Evolutionary conservation across 92 coral and sea anemone genomes (phyloP).

Genomic region (Actinostola sp.): DNA sequence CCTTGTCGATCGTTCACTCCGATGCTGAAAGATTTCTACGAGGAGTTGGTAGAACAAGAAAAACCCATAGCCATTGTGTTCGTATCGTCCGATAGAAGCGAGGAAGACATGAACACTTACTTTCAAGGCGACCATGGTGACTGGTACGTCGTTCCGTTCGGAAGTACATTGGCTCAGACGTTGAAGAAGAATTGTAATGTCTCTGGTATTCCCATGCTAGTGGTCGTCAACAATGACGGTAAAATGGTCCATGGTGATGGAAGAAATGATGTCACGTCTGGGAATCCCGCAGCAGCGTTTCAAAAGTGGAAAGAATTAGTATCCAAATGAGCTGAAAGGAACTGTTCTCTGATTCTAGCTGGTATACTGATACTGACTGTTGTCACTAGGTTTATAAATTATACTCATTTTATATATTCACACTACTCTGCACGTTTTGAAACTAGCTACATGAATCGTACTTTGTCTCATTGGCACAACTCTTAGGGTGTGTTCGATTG

Average conservation of each 20-base stretch:
- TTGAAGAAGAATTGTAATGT: slow-evolving; percentile 43
- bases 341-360: no score
- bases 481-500: no score
- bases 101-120: slow-evolving; percentile 38
- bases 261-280: slow-evolving; percentile 35
- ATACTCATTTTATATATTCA: no score
- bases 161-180: background rate
- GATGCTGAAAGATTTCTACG: slow-evolving; percentile 49
- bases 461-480: no score
- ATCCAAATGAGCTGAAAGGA: background rate
- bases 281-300: slow-evolving; percentile 29
- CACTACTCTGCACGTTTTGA: no score
- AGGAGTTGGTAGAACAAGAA: slow-evolving; percentile 14
- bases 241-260: slow-evolving; percentile 35
- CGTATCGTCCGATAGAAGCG: slow-evolving; percentile 42
- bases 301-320: slow-evolving; percentile 27
- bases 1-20: slow-evolving; percentile 55
- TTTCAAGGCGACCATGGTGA: slow-evolving; percentile 46
- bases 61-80: slow-evolving; percentile 41
- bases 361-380: no score
- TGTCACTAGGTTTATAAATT: no score
- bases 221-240: slow-evolving; percentile 32
- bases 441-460: no score
- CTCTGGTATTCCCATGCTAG: slow-evolving; percentile 55
- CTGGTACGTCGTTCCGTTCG: slow-evolving; percentile 45